Percentiles rank a stretch among this genome's conserved stretches.
phyloP scores from a whole-genome alignment of 2,113 vertebrate species.

The Halcyon malimbica region DNA sequence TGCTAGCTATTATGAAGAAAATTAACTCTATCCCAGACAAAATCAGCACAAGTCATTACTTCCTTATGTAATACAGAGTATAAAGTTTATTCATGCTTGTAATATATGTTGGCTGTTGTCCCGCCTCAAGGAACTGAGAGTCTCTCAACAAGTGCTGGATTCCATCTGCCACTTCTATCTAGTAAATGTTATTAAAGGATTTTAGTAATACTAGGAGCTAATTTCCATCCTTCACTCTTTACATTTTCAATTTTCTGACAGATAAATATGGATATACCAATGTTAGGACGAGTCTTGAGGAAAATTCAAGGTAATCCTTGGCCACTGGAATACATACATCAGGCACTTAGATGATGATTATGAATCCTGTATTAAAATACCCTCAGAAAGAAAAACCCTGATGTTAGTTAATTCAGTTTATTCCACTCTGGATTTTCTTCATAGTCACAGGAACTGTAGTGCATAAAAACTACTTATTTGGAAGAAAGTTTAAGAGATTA shows the following conservation, averaged over 20 bases:
- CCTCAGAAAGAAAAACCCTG: background rate
- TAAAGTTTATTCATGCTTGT: background rate
- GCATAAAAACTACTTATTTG: background rate
- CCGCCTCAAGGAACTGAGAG: background rate
- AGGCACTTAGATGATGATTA: background rate
- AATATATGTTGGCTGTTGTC: background rate
- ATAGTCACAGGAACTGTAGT: background rate
- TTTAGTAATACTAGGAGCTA: background rate
- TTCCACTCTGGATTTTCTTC: background rate
- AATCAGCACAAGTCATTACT: too few relatives aligned
- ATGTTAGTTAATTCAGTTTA: background rate
- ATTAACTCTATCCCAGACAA: too few relatives aligned
- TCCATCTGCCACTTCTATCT: background rate
- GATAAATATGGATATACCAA: background rate
- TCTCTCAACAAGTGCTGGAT: background rate
- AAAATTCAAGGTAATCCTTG: background rate
- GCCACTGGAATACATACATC: background rate
- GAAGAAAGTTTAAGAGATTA: background rate
- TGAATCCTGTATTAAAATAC: background rate
- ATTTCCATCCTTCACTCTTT: background rate
- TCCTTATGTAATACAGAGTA: background rate
- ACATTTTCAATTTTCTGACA: background rate
- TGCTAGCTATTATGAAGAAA: too few relatives aligned
- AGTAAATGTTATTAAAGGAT: background rate
- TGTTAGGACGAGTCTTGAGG: background rate